Evolutionary conservation across 1,140 invertebrate genomes (phyloP), one percentile per base, ranked within the genome.

Genomic region (Drosophila pandora): DNA sequence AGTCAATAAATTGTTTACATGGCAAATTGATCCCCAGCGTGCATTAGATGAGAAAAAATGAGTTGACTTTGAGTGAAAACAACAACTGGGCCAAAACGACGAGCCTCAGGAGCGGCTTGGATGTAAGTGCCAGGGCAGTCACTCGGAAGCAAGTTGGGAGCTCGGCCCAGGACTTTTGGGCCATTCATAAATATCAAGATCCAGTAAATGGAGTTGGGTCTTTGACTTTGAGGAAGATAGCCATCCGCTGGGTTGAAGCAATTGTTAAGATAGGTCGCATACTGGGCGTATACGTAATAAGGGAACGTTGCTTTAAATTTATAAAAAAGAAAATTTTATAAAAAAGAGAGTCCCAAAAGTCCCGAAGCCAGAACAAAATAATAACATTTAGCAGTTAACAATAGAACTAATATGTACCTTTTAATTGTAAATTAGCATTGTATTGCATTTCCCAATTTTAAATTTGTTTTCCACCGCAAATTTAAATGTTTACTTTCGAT

Each of bases 41-140:
- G 79, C 81, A 90, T 90, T 90, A 90, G 81, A 88, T 87, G 87
- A 90, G 82, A 69, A 90, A 83, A 90, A 90, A 90, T 90, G 87
- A 88, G 79, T 90, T 90, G 76, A 82, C 72, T 87, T 90, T 87
- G 75, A 83, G 71, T 83, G 53, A 69, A 75, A 82, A 72, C 25
- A 80, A 53, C 45, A 63, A 62, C 39, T 55, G 21, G 9, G 43
- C 43, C 43, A 47, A 10, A 49, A 69, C 37, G 61, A 54, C 17
- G 58, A 60, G 48, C 37, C 49, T 50, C 37, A 22, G 32, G 13
- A 49, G 30, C n/a, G 23, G 22, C 23, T 22, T 21, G 43, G 25
- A 25, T 57, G 45, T 39, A 21, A 56, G 23, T 39, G 22, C 22
- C 8, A 49, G 32, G 48, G 54, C 7, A 73, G 39, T 17, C 32